phyloP scores from a whole-genome alignment of 2,888 invertebrate species.

The Cordilura impudica region DNA sequence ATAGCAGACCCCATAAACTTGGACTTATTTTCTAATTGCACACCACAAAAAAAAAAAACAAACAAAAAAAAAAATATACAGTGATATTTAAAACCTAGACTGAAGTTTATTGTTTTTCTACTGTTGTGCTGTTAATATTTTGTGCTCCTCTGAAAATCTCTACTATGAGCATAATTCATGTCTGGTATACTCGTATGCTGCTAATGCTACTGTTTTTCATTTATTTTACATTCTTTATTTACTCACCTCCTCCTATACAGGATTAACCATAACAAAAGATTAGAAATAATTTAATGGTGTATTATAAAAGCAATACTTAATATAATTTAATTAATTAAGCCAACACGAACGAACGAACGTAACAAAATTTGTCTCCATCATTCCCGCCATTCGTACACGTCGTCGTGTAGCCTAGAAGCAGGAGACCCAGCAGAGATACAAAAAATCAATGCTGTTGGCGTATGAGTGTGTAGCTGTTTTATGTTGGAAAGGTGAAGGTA shows the following conservation, averaged over 20 bases:
- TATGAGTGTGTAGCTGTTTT: neutral
- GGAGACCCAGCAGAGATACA: neutral
- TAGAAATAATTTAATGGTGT: constrained; percentile 62
- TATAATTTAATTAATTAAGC: constrained; percentile 63
- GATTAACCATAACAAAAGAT: constrained; percentile 62
- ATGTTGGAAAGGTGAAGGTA: neutral
- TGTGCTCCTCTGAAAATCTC: neutral
- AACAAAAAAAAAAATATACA: neutral
- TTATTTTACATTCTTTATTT: neutral
- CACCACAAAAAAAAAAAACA: neutral
- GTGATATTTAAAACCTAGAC: constrained; percentile 36
- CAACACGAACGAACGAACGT: constrained; percentile 56
- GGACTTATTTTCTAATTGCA: constrained; percentile 45
- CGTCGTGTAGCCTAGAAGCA: neutral
- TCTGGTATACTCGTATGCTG: constrained; percentile 38
- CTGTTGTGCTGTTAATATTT: neutral
- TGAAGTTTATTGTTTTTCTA: constrained; percentile 27
- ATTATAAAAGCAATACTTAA: constrained; percentile 61
- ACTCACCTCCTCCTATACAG: neutral
- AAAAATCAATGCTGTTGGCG: neutral
- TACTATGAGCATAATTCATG: constrained; percentile 40
- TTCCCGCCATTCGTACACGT: neutral
- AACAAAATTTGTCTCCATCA: constrained; percentile 40
- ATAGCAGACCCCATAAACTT: constrained; percentile 25
- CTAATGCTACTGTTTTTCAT: constrained; percentile 16